phyloP scores from a whole-genome alignment of 2,888 invertebrate genomes.

The Stenichneumon culpator region DNA sequence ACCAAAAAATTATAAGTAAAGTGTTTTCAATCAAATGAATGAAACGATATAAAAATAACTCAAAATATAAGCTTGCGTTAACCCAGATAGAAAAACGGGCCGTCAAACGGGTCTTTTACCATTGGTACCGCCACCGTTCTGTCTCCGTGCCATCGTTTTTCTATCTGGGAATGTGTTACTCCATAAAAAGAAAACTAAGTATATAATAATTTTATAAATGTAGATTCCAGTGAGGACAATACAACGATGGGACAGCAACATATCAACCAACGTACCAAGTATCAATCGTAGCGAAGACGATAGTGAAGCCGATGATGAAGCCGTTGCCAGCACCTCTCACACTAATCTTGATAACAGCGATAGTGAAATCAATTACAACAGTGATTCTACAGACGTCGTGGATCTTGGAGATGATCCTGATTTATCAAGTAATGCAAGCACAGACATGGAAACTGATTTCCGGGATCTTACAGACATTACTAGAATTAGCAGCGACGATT shows the following conservation, averaged over 20 bases:
- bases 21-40: too few species aligned
- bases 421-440: constrained; percentile 1
- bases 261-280: background rate
- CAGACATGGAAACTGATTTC: constrained; percentile 11
- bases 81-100: too few species aligned
- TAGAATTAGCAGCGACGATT: background rate
- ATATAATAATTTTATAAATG: constrained; percentile 3
- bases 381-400: constrained; percentile 2
- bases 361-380: background rate
- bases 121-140: too few species aligned
- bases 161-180: too few species aligned
- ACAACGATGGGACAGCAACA: constrained; percentile 1
- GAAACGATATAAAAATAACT: too few species aligned
- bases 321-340: background rate
- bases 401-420: background rate
- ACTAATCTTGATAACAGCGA: background rate
- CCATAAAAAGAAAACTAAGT: constrained; percentile 1
- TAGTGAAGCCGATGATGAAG: too few species aligned
- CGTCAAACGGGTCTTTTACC: too few species aligned
- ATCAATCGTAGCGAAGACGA: background rate
- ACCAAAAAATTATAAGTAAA: too few species aligned
- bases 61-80: too few species aligned
- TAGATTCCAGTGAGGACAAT: constrained; percentile 9
- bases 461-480: background rate
- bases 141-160: too few species aligned